These are phyloP conservation scores for Bombus confusus DNA, from an alignment of 1,140 invertebrate genomes.

Conservation along the genomic window DNA sequence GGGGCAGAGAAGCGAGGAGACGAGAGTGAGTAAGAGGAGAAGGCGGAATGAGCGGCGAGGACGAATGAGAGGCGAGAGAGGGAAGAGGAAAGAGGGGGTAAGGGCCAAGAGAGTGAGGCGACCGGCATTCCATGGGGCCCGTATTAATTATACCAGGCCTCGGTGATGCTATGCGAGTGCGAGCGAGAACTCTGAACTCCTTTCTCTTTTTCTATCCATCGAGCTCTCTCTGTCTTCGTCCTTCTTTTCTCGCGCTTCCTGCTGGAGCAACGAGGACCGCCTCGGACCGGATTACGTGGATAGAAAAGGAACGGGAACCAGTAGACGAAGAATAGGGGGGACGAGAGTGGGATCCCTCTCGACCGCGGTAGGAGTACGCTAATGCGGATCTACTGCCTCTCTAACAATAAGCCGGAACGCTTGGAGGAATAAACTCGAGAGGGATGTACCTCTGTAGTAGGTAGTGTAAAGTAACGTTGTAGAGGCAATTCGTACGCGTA, in stretches of 20 bases:
- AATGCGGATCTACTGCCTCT: slow-evolving; percentile 71
- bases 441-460: slow-evolving; percentile 41
- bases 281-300: slow-evolving; percentile 11
- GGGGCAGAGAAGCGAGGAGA: slow-evolving; percentile 21
- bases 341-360: slow-evolving; percentile 38
- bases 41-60: slow-evolving; percentile 64
- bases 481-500: neutral
- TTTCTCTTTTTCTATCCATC: slow-evolving; percentile 23
- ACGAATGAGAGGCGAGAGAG: slow-evolving; percentile 35
- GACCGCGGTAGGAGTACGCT: slow-evolving; percentile 67
- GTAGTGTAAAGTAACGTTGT: slow-evolving; percentile 37
- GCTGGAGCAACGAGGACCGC: slow-evolving; percentile 21
- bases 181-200: slow-evolving; percentile 65
- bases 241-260: slow-evolving; percentile 18
- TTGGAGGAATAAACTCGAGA: slow-evolving; percentile 60
- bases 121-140: slow-evolving; percentile 80
- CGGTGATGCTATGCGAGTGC: slow-evolving; percentile 72
- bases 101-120: slow-evolving; percentile 75
- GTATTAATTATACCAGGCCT: slow-evolving; percentile 81
- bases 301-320: slow-evolving; percentile 30
- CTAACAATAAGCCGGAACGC: slow-evolving; percentile 69
- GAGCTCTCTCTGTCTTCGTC: slow-evolving; percentile 20
- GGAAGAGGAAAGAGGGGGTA: slow-evolving; percentile 35
- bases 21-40: slow-evolving; percentile 52
- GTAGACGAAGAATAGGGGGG: slow-evolving; percentile 8